phyloP scores from a whole-genome alignment of 37 sponge, comb jelly and placozoan species.

The Aphrocallistes beatrix region DNA sequence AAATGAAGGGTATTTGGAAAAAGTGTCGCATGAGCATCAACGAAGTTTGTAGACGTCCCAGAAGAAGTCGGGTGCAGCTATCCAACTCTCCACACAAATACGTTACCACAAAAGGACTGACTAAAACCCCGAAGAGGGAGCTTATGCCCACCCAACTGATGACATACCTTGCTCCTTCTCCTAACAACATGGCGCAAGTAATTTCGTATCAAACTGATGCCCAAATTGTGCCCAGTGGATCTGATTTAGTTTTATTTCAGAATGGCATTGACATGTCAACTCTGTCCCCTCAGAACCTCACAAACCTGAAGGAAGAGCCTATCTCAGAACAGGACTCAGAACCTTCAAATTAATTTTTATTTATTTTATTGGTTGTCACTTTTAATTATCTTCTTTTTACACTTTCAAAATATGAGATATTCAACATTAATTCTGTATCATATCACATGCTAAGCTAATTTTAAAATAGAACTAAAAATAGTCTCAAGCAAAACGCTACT shows the following conservation, averaged over 20 bases:
- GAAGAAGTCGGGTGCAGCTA: not conserved
- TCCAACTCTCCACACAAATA: slow-evolving; percentile 12
- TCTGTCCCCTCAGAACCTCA: not conserved
- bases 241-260: not conserved
- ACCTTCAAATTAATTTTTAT: not conserved
- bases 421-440: no score
- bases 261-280: not conserved
- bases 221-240: not conserved
- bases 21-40: not conserved
- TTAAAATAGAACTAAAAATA: no score
- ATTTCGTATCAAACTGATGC: not conserved
- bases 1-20: not conserved
- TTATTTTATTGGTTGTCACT: not conserved
- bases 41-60: not conserved
- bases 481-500: no score
- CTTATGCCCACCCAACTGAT: not conserved
- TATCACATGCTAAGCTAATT: no score
- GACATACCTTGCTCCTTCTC: not conserved
- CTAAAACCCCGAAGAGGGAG: not conserved
- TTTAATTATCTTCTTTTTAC: no score
- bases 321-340: not conserved
- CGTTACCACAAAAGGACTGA: not conserved
- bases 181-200: not conserved
- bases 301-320: not conserved
- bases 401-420: no score